These are phyloP conservation scores for Hydrotaea diabolus DNA, from an alignment of 2,888 invertebrate genomes.

Conservation along the genomic window DNA sequence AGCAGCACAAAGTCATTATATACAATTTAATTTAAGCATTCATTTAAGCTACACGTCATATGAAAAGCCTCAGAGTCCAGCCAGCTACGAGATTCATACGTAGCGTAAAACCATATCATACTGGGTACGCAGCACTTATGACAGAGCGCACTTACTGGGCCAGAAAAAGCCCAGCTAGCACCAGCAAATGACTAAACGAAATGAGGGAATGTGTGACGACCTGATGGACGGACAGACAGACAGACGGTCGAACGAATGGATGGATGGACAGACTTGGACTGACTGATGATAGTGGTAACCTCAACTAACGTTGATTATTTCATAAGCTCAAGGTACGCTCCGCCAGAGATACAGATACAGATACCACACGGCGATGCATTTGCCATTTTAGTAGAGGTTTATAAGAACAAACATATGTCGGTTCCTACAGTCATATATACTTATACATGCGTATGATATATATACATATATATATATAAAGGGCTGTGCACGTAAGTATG, in stretches of 20 bases:
- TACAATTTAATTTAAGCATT: constrained; percentile 60
- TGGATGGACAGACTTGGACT: constrained; percentile 27
- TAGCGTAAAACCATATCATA: not conserved
- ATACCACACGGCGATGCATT: not conserved
- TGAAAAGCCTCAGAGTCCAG: not conserved
- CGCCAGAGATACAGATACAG: not conserved
- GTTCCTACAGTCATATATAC: not conserved
- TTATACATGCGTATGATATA: not conserved
- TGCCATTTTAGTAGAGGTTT: not conserved
- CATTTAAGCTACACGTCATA: constrained; percentile 50
- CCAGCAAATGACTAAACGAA: constrained; percentile 6
- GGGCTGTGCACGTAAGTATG: not conserved
- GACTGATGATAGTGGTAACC: constrained; percentile 58
- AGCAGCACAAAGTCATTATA: constrained; percentile 62
- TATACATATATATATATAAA: too few relatives aligned
- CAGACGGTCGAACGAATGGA: too few relatives aligned
- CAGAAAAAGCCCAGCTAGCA: not conserved
- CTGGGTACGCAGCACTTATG: not conserved
- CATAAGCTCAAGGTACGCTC: constrained; percentile 42
- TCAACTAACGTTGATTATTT: constrained; percentile 64
- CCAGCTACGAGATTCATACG: not conserved
- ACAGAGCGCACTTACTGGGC: not conserved
- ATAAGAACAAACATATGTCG: not conserved
- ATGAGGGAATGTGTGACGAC: not conserved
- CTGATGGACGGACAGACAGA: not conserved